Conservation (phyloP, 2,797 vertebrate genomes). For the Helicolenus hilgendorfi region DNA sequence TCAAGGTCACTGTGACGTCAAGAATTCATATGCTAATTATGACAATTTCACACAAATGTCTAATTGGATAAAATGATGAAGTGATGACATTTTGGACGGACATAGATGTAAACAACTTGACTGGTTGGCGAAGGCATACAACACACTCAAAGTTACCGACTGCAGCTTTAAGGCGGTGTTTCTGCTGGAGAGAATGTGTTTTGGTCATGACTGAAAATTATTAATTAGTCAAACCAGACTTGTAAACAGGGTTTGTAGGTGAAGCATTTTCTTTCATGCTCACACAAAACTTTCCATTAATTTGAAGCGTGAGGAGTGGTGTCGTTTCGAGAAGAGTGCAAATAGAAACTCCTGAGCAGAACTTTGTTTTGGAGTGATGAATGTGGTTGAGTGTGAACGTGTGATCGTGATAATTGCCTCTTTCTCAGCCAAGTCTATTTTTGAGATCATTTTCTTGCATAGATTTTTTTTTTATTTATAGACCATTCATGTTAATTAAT, state of each 20-base stretch:
- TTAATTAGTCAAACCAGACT: background rate
- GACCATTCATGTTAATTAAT: conserved; percentile 60
- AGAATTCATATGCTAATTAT: too few species aligned
- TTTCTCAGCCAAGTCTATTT: conserved; percentile 79
- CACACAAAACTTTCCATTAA: background rate
- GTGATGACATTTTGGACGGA: too few species aligned
- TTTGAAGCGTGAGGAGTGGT: conserved; percentile 1
- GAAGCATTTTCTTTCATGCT: background rate
- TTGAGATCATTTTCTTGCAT: conserved; percentile 26
- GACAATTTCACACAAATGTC: too few species aligned
- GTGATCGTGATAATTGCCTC: conserved; percentile 83
- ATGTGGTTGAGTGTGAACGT: conserved; percentile 44
- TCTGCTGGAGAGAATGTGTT: background rate
- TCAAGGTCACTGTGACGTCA: too few species aligned
- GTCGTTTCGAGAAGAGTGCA: conserved; percentile 19
- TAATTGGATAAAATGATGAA: too few species aligned
- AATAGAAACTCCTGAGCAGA: conserved; percentile 55
- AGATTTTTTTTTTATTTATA: conserved; percentile 41
- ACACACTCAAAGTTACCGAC: background rate
- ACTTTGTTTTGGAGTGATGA: conserved; percentile 36
- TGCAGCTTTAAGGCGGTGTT: background rate
- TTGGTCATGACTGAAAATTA: background rate
- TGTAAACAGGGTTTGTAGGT: background rate
- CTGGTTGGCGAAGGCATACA: too few species aligned
- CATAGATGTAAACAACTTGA: too few species aligned